phyloP scores from a whole-genome alignment of 2,113 vertebrate genomes.

The Polyodon spathula region DNA sequence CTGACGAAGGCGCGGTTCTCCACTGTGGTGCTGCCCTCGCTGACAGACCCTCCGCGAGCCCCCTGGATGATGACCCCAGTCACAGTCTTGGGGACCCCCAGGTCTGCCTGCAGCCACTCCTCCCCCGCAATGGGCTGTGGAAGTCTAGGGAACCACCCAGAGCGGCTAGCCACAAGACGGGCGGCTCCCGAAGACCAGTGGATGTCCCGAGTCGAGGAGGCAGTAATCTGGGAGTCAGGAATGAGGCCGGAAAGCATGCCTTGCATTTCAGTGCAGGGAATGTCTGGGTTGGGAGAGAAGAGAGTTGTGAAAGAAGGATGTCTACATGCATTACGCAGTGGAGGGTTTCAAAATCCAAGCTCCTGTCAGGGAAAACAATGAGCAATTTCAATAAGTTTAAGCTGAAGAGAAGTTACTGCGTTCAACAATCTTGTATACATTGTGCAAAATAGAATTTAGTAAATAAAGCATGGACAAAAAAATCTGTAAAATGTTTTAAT shows the following conservation, averaged over 20 bases:
- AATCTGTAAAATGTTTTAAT: too few species aligned
- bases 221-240: conserved; percentile 82
- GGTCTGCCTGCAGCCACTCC: conserved; percentile 92
- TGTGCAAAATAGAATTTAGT: too few species aligned
- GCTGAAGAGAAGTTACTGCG: too few species aligned
- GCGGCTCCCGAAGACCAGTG: conserved; percentile 83
- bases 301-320: neutral
- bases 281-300: conserved; percentile 59
- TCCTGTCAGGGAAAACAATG: too few species aligned
- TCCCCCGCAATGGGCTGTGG: conserved; percentile 80
- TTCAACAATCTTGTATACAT: too few species aligned
- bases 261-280: conserved; percentile 85
- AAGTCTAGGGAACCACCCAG: conserved; percentile 84
- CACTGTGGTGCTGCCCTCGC: conserved; percentile 68
- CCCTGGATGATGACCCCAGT: conserved; percentile 90
- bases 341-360: too few species aligned
- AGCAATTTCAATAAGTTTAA: too few species aligned
- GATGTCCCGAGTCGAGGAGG: conserved; percentile 85
- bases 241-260: conserved; percentile 92
- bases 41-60: conserved; percentile 63
- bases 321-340: too few species aligned
- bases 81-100: conserved; percentile 73
- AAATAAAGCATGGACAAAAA: too few species aligned
- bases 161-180: conserved; percentile 86
- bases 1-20: conserved; percentile 90